Conservation (phyloP, 1,140 invertebrate species). For the Drosophila fuyamai region DNA sequence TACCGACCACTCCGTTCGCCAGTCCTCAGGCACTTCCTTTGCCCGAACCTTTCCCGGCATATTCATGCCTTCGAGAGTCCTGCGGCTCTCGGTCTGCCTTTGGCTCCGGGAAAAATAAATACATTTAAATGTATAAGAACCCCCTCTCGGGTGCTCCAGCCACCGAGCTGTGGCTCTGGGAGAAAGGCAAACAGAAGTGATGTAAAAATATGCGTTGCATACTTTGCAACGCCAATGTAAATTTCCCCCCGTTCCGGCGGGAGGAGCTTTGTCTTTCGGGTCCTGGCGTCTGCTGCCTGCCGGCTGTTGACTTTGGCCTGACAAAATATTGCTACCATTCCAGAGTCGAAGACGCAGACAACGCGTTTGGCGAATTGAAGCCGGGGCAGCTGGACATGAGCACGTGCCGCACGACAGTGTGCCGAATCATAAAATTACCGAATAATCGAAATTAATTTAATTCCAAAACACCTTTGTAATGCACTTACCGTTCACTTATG, state of each 20-base stretch:
- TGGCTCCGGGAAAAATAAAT: slow-evolving; percentile 51
- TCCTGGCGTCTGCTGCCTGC: slow-evolving; percentile 40
- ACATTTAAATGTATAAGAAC: slow-evolving; percentile 54
- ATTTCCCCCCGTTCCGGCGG: slow-evolving; percentile 43
- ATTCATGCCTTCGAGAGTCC: slow-evolving; percentile 14
- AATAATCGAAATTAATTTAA: too few relatives aligned
- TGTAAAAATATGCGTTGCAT: slow-evolving; percentile 80
- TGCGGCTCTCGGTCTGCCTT: slow-evolving; percentile 23
- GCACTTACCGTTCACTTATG: too few relatives aligned
- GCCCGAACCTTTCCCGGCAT: slow-evolving; percentile 27
- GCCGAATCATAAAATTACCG: background rate
- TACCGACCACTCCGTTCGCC: background rate
- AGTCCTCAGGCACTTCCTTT: slow-evolving; percentile 20
- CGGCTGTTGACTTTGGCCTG: slow-evolving; percentile 73
- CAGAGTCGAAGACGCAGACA: slow-evolving; percentile 38
- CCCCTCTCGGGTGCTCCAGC: slow-evolving; percentile 10
- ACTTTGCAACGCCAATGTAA: slow-evolving; percentile 75
- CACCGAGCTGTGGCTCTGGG: slow-evolving; percentile 30
- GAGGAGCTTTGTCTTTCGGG: slow-evolving; percentile 52
- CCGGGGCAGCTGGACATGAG: slow-evolving; percentile 45
- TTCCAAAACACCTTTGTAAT: too few relatives aligned
- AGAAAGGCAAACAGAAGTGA: slow-evolving; percentile 68
- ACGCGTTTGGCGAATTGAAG: slow-evolving; percentile 15
- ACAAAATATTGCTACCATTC: slow-evolving; percentile 77
- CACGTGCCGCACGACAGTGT: slow-evolving; percentile 48